Conservation (phyloP, 2,113 vertebrate genomes). For the Maccullochella peelii region DNA sequence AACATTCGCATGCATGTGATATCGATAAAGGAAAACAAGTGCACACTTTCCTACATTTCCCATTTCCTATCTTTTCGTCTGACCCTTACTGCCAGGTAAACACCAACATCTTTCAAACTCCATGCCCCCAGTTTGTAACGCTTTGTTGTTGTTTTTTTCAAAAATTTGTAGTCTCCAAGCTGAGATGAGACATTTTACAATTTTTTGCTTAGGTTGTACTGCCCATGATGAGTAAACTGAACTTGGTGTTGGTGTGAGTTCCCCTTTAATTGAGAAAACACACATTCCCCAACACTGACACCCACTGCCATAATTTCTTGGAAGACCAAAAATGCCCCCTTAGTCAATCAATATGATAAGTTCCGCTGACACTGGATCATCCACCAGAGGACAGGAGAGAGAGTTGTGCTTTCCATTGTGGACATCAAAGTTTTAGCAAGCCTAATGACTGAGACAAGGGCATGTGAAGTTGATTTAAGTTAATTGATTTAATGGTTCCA, state of each 20-base stretch:
- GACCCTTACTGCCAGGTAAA: neutral
- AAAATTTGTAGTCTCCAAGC: neutral
- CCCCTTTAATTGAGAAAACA: neutral
- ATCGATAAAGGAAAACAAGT: neutral
- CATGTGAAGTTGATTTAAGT: neutral
- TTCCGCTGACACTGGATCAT: neutral
- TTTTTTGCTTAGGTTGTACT: no score
- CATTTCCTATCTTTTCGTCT: neutral
- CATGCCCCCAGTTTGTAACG: neutral
- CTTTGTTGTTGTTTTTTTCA: neutral
- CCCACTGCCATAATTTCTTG: neutral
- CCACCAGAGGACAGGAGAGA: neutral
- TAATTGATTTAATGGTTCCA: conserved; percentile 1
- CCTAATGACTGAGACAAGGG: neutral
- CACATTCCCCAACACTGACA: neutral
- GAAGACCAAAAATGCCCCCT: neutral
- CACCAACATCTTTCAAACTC: neutral
- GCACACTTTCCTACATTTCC: neutral
- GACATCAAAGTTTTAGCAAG: neutral
- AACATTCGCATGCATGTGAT: conserved; percentile 12
- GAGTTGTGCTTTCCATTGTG: neutral
- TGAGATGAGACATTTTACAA: neutral
- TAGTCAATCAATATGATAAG: conserved; percentile 9
- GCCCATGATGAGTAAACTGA: neutral
- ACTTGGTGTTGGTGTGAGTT: neutral